Evolutionary conservation across 2,888 invertebrate species (phyloP).

Genomic region (Plebejus anna): DNA sequence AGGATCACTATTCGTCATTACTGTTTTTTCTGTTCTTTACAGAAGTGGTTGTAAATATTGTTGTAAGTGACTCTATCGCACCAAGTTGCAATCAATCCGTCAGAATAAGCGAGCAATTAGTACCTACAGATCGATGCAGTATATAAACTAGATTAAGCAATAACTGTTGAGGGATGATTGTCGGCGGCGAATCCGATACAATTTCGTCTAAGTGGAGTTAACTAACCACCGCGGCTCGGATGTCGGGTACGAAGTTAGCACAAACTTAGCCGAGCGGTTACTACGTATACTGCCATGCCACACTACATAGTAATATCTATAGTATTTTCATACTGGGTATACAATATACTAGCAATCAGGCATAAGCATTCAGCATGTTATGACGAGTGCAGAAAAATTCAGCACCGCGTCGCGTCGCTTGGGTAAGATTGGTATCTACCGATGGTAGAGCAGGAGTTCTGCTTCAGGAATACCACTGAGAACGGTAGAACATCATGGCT

Average conservation of each 20-base stretch:
- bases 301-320: no score
- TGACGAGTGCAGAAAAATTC: no score
- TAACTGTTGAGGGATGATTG: background rate
- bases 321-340: no score
- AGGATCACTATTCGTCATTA: no score
- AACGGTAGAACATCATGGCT: background rate
- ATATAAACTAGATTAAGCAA: background rate
- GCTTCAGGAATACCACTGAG: background rate
- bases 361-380: background rate
- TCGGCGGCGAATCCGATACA: background rate
- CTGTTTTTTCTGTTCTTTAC: no score
- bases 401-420: no score
- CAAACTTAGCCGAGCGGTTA: background rate
- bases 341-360: background rate
- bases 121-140: background rate
- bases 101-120: background rate
- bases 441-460: background rate
- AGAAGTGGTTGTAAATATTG: background rate
- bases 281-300: background rate
- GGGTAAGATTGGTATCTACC: no score
- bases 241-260: background rate
- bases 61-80: background rate
- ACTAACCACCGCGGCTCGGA: conserved; percentile 5
- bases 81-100: no score
- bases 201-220: conserved; percentile 5